Evolutionary conservation across 2,888 invertebrate genomes (phyloP).

Genomic region (Spodoptera littoralis): DNA sequence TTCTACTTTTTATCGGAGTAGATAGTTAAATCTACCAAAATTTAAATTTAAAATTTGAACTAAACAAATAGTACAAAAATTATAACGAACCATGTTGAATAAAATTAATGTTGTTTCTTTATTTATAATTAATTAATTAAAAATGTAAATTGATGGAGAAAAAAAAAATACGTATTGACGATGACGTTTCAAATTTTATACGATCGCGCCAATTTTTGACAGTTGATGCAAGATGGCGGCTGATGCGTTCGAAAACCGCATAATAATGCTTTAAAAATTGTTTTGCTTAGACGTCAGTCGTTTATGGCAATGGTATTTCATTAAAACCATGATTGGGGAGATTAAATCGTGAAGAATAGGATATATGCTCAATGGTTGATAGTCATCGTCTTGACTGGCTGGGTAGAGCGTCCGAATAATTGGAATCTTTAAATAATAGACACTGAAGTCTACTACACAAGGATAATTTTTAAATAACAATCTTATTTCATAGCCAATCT

Average conservation of each 20-base stretch:
- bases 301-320: conserved; percentile 70
- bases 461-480: too few relatives aligned
- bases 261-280: conserved; percentile 74
- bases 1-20: conserved; percentile 53
- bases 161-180: neutral
- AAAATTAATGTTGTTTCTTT: conserved; percentile 24
- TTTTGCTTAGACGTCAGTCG: conserved; percentile 78
- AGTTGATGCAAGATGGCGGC: conserved; percentile 51
- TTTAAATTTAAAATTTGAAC: conserved; percentile 33
- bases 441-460: too few relatives aligned
- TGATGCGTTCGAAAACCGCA: conserved; percentile 71
- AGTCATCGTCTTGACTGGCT: conserved; percentile 70
- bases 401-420: conserved; percentile 48
- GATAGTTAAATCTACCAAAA: conserved; percentile 43
- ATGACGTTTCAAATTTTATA: conserved; percentile 33
- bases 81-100: conserved; percentile 23
- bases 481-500: conserved; percentile 1
- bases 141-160: neutral
- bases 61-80: conserved; percentile 47
- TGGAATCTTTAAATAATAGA: conserved; percentile 15
- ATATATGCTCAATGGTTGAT: conserved; percentile 81
- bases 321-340: conserved; percentile 72
- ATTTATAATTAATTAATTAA: conserved; percentile 19
- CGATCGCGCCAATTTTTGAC: conserved; percentile 35
- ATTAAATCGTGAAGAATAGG: conserved; percentile 70